These are phyloP conservation scores for Siniperca chuatsi DNA, from an alignment of 2,113 vertebrate species.

Conservation along the genomic window DNA sequence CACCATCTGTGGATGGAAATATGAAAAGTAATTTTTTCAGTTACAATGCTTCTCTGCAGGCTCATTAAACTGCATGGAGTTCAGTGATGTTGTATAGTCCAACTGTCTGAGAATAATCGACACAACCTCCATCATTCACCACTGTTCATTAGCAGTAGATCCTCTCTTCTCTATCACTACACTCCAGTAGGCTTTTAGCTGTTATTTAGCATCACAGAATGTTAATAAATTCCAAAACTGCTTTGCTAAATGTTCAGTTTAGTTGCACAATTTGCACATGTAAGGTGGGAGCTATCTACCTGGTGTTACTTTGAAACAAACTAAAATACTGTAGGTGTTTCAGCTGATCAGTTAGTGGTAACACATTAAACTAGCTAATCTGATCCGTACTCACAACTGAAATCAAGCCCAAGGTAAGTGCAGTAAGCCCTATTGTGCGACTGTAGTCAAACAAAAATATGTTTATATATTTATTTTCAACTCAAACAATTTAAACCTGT, in stretches of 20 bases:
- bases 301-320: background rate
- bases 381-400: background rate
- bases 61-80: slow-evolving; percentile 10
- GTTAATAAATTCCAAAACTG: background rate
- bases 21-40: background rate
- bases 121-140: background rate
- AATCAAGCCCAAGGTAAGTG: background rate
- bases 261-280: background rate
- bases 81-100: background rate
- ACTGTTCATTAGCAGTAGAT: background rate
- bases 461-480: background rate
- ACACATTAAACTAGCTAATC: background rate
- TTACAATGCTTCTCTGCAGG: slow-evolving; percentile 6
- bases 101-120: background rate
- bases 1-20: slow-evolving; percentile 84
- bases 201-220: background rate
- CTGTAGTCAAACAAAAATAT: background rate
- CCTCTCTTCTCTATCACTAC: background rate
- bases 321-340: background rate
- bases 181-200: background rate
- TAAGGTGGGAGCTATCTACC: background rate
- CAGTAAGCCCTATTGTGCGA: background rate
- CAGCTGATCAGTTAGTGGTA: background rate
- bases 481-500: background rate
- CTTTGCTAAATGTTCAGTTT: background rate